phyloP scores from a whole-genome alignment of 2,888 invertebrate genomes.

The Galerucella pusilla region DNA sequence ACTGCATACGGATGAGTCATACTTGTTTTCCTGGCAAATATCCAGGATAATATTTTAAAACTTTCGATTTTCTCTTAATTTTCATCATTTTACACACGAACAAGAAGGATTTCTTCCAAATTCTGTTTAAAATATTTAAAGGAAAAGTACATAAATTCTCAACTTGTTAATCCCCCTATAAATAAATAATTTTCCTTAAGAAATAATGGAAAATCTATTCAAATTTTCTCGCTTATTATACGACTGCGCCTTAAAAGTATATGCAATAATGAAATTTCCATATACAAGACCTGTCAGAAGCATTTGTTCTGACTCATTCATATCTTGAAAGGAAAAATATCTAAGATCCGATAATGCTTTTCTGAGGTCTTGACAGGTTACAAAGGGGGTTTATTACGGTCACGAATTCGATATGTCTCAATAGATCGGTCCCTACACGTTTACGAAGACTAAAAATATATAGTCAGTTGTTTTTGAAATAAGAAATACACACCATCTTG shows the following conservation, averaged over 20 bases:
- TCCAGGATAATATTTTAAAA: not conserved
- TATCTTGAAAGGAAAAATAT: not conserved
- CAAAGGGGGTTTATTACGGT: slow-evolving; percentile 1
- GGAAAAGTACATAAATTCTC: too few relatives aligned
- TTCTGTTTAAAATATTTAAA: too few relatives aligned
- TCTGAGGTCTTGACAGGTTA: slow-evolving; percentile 8
- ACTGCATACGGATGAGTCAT: not conserved
- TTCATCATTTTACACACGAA: too few relatives aligned
- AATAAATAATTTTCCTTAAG: too few relatives aligned
- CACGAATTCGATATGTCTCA: not conserved
- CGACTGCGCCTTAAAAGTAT: too few relatives aligned
- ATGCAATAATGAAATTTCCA: too few relatives aligned
- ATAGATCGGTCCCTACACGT: not conserved
- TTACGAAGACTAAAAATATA: not conserved
- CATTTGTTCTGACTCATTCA: not conserved
- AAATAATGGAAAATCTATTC: too few relatives aligned
- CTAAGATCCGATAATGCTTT: slow-evolving; percentile 1
- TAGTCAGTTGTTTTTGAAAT: not conserved
- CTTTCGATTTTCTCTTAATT: too few relatives aligned
- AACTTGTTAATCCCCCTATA: too few relatives aligned
- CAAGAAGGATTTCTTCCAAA: too few relatives aligned
- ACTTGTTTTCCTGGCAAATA: not conserved
- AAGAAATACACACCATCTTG: too few relatives aligned
- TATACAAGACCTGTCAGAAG: not conserved
- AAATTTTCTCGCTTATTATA: too few relatives aligned